phyloP scores from a whole-genome alignment of 2,888 invertebrate species.

The Lagria hirta region DNA sequence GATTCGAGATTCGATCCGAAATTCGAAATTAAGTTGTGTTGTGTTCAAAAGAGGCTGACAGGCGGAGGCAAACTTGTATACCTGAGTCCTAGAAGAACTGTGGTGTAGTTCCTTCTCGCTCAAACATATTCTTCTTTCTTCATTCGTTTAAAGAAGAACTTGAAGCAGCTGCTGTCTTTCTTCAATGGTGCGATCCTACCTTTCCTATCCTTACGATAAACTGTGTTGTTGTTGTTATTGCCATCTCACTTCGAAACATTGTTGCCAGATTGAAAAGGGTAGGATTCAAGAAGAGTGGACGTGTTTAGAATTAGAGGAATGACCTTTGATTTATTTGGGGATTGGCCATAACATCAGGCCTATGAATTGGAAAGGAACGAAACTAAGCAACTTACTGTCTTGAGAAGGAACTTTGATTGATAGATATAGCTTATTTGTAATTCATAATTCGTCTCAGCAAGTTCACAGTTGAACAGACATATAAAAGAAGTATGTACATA shows the following conservation, averaged over 20 bases:
- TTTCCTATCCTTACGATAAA: constrained; percentile 37
- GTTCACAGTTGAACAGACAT: too few relatives aligned
- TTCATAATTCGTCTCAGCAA: too few relatives aligned
- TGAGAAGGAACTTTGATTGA: too few relatives aligned
- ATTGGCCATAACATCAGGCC: too few relatives aligned
- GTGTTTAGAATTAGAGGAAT: constrained; percentile 37
- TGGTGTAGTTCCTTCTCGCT: too few relatives aligned
- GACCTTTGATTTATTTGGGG: constrained; percentile 1
- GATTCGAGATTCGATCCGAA: too few relatives aligned
- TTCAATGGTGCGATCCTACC: constrained; percentile 12
- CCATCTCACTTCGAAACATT: constrained; percentile 33
- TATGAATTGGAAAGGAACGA: too few relatives aligned
- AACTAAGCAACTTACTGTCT: too few relatives aligned
- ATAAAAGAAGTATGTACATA: too few relatives aligned
- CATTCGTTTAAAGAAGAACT: constrained; percentile 17
- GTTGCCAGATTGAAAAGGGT: constrained; percentile 42
- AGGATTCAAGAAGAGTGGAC: constrained; percentile 35
- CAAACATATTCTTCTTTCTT: constrained; percentile 37
- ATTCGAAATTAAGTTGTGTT: constrained; percentile 53
- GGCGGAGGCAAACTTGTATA: constrained; percentile 36
- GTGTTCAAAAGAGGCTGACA: constrained; percentile 51
- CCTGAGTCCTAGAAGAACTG: constrained; percentile 33
- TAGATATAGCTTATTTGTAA: too few relatives aligned
- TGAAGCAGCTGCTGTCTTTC: constrained; percentile 28
- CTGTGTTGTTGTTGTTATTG: constrained; percentile 36